phyloP scores from a whole-genome alignment of 2,888 invertebrate genomes.

The Orthosia gothica region DNA sequence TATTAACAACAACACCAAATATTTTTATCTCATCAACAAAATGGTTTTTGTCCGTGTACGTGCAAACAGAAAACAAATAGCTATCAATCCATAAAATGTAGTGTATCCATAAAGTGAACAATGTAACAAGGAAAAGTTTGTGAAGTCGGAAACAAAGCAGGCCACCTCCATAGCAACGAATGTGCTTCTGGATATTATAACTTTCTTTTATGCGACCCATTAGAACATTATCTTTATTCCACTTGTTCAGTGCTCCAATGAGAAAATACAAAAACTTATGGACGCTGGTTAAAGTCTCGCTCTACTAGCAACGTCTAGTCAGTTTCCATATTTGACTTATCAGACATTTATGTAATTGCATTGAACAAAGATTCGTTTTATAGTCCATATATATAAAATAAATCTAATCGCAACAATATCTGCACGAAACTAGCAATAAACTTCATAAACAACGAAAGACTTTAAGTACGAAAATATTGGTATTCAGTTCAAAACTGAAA shows the following conservation, averaged over 20 bases:
- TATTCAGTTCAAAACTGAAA: constrained; percentile 61
- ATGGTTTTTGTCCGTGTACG: constrained; percentile 73
- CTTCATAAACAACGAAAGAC: constrained; percentile 44
- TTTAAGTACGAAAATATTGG: constrained; percentile 60
- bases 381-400: constrained; percentile 20
- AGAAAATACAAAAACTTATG: constrained; percentile 65
- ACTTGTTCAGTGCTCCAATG: constrained; percentile 67
- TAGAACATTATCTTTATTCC: constrained; percentile 76
- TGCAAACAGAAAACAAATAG: constrained; percentile 77
- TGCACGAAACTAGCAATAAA: constrained; percentile 46
- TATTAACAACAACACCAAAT: constrained; percentile 46
- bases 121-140: constrained; percentile 82
- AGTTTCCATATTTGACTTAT: constrained; percentile 43
- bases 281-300: constrained; percentile 40
- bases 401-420: too few species aligned
- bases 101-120: constrained; percentile 79
- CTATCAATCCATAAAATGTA: constrained; percentile 78
- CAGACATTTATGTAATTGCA: constrained; percentile 49
- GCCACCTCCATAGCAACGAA: constrained; percentile 79
- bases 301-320: constrained; percentile 42
- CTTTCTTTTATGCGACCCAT: constrained; percentile 76
- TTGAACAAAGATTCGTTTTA: constrained; percentile 37
- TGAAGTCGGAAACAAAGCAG: constrained; percentile 82
- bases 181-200: constrained; percentile 79
- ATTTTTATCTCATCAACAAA: too few species aligned